Base-by-base conservation (phyloP, 2,797 vertebrate species). In the Enteromius unitaeniatus region DNA sequence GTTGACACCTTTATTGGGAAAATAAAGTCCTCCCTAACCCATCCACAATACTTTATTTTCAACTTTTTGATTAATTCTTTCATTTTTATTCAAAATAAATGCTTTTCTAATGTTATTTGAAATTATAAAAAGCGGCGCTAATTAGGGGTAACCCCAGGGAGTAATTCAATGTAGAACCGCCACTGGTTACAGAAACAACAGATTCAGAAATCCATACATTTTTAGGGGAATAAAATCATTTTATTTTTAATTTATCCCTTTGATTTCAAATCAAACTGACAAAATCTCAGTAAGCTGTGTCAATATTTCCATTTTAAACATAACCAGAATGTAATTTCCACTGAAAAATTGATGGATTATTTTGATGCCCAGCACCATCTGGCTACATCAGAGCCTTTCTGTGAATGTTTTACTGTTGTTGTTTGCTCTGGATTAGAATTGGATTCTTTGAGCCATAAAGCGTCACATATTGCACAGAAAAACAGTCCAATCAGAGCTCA, bases 381-480 rank as follows among this genome's bases (percentile, higher is more conserved):
- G 78, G 67, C 34, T 69, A 42, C 51, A 80, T 80, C 78, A 21
- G 51, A 26, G 34, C 14, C 62, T 65, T 70, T 31, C 67, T 23
- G 34, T 49, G 42, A 45, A 37, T 74, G 51, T 72, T 82, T 65
- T 74, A 83, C 64, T 73, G 86, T 81, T 79, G 31, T 26, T 83
- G 83, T 87, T 87, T 85, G 80, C 26, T 67, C 51, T 37, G 83
- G 80, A 87, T 76, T 85, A 74, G 45, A 82, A 72, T 82, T 77
- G 70, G 49, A 73, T 64, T 84, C 58, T 84, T 47, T 69, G 73
- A 83, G 75, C 65, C 26, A 78, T 78, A 49, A 70, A 70, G 53
- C 40, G 2, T 42, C 47, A 47, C 58, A 42, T n/a, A 65, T 34
- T 37, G 31, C 28, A 58, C 40, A 55, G n/a, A 23, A 62, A 64